Evolutionary conservation across 1,140 invertebrate species (phyloP).

Genomic region (Archegozetes longisetosus): DNA sequence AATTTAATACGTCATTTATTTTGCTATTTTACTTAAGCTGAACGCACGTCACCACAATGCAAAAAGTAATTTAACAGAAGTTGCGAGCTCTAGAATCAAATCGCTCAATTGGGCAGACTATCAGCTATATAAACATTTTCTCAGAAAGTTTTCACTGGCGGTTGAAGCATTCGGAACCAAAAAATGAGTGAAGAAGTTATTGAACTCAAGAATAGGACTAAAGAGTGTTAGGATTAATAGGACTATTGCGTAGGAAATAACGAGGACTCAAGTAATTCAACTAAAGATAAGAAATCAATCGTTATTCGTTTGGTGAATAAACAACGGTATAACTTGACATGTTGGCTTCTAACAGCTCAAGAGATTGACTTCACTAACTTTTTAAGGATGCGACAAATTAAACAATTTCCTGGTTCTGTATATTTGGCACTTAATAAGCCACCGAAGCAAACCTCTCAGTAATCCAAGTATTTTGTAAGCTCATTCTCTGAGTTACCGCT

Average conservation of each 20-base stretch:
- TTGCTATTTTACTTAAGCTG: no score
- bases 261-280: constrained; percentile 1
- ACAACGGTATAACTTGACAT: background rate
- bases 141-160: constrained; percentile 23
- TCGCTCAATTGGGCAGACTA: constrained; percentile 25
- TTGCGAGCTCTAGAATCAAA: constrained; percentile 14
- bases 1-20: no score
- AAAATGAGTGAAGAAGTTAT: constrained; percentile 23
- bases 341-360: constrained; percentile 6
- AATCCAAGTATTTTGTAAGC: no score
- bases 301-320: constrained; percentile 6
- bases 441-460: no score
- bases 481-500: no score
- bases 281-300: background rate
- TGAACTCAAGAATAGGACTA: constrained; percentile 4
- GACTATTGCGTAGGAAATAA: constrained; percentile 18
- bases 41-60: constrained; percentile 17
- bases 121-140: constrained; percentile 27
- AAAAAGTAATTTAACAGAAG: constrained; percentile 13
- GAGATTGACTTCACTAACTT: constrained; percentile 9
- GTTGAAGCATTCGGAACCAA: constrained; percentile 24
- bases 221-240: constrained; percentile 20
- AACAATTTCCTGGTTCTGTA: constrained; percentile 10
- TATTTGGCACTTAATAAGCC: no score
- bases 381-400: constrained; percentile 5